phyloP scores from a whole-genome alignment of 2,888 invertebrate species.

The Clostera curtula region DNA sequence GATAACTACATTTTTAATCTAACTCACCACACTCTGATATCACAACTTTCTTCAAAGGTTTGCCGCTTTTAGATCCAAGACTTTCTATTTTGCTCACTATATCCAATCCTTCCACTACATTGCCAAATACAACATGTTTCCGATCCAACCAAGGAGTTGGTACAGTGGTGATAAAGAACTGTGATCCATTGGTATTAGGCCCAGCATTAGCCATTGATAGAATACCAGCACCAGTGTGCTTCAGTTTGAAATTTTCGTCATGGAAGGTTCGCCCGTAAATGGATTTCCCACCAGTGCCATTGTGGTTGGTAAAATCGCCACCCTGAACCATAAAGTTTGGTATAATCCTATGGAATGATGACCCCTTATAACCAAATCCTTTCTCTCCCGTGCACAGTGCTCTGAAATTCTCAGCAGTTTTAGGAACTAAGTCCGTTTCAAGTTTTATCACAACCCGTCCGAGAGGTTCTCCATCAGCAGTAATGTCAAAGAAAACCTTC shows the following conservation, averaged over 20 bases:
- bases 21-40: slow-evolving; percentile 91
- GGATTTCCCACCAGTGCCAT: slow-evolving; percentile 95
- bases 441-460: slow-evolving; percentile 94
- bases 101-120: slow-evolving; percentile 93
- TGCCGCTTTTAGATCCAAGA: slow-evolving; percentile 88
- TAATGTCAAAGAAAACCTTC: slow-evolving; percentile 90
- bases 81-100: slow-evolving; percentile 90
- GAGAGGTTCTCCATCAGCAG: slow-evolving; percentile 84
- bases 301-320: slow-evolving; percentile 94
- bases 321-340: slow-evolving; percentile 98
- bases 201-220: slow-evolving; percentile 98
- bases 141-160: slow-evolving; percentile 96
- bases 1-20: slow-evolving; percentile 24
- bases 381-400: slow-evolving; percentile 82
- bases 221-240: slow-evolving; percentile 91
- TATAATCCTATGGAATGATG: slow-evolving; percentile 92
- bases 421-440: slow-evolving; percentile 90
- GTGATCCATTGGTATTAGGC: slow-evolving; percentile 96
- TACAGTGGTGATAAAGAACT: slow-evolving; percentile 96
- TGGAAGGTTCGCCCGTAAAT: slow-evolving; percentile 95
- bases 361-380: slow-evolving; percentile 89
- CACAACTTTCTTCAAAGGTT: slow-evolving; percentile 86
- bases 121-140: slow-evolving; percentile 96
- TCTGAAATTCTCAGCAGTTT: slow-evolving; percentile 96
- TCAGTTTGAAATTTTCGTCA: slow-evolving; percentile 96